Base-by-base conservation (phyloP, 2,888 invertebrate genomes). In the Parochlus steinenii region DNA sequence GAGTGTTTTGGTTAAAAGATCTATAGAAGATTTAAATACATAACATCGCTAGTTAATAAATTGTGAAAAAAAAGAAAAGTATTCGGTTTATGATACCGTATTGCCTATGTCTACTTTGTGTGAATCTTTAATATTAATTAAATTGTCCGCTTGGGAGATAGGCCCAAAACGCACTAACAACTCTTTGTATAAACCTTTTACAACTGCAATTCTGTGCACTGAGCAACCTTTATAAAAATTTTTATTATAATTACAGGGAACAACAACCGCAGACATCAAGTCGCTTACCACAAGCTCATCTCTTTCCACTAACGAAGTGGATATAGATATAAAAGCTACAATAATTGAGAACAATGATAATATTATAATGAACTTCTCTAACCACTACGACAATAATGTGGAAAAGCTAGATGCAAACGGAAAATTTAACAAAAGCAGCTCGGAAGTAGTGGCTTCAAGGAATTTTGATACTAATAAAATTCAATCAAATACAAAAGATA, bases 401-500 rank as follows among this genome's bases (percentile, higher is more conserved):
- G 30, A 37, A 41, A 37, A 38, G 40, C 29, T 40, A 37, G 33
- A 30, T 34, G 57, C 58, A 47, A 47, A 62, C 42, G 46, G 60
- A 30, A 59, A 64, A 46, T 45, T 53, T 40, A 32, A 55, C 52
- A 44, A 56, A 54, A 45, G 48, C 49, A 5, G 41, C 47, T 2
- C 39, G 10, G 40, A 42, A 20, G 17, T 15, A 4, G 17, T 30
- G 5, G 16, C 29, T n/a, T 36, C 50, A 39, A 52, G 56, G 29
- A 51, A 54, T 40, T 52, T 57, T 15, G 58, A 59, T 43, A 46
- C 47, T 15, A 52, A 56, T 7, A 59, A 59, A 48, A 59, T 59
- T 37, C 58, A 59, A 46, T 59, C 59, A 32, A 53, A 59, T 41
- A 57, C 56, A 27, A 59, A 59, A 47, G 58, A 58, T 45, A 59